phyloP scores from a whole-genome alignment of 2,113 vertebrate species.

The Equus przewalskii region DNA sequence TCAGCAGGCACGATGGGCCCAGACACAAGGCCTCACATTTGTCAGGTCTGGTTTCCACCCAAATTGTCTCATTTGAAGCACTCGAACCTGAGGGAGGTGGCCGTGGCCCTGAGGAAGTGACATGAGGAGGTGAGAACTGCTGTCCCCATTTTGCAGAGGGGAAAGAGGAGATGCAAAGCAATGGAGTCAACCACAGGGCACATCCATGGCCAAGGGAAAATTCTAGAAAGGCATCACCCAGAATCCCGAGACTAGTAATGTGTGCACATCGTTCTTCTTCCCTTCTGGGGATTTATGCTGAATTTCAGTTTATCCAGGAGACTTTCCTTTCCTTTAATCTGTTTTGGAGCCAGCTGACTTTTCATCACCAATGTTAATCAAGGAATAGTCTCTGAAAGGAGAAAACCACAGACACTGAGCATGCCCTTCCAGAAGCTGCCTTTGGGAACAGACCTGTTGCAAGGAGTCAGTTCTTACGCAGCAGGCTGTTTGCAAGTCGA shows the following conservation, averaged over 20 bases:
- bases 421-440: background rate
- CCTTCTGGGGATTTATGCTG: background rate
- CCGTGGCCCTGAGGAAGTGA: too few species aligned
- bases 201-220: background rate
- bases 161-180: background rate
- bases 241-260: background rate
- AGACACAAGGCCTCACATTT: accelerated
- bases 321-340: background rate
- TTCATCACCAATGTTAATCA: background rate
- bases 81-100: background rate
- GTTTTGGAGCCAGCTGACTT: background rate
- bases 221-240: background rate
- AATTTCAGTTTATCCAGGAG: background rate
- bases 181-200: background rate
- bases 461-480: accelerated
- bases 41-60: background rate
- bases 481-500: background rate
- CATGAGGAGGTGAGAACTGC: background rate
- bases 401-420: accelerated
- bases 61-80: too few species aligned
- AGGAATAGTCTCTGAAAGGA: background rate
- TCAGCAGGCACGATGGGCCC: accelerated
- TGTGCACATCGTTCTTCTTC: accelerated
- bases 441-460: background rate
- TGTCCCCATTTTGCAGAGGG: background rate